These are phyloP conservation scores for Labrus mixtus DNA, from an alignment of 2,113 vertebrate genomes.

Conservation along the genomic window DNA sequence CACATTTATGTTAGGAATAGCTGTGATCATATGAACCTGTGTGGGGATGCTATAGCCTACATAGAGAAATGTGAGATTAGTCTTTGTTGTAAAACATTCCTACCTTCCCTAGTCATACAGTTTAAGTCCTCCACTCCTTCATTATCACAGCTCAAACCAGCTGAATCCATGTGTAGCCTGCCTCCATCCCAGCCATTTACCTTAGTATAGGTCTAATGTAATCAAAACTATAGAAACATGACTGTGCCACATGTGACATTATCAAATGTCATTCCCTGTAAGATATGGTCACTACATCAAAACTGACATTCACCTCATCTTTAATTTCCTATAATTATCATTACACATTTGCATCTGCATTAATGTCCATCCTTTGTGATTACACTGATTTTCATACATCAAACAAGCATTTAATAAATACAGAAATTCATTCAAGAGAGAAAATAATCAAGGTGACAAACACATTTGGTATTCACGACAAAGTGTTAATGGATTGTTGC, in stretches of 20 bases:
- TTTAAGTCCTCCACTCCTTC: background rate
- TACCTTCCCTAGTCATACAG: background rate
- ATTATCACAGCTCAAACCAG: background rate
- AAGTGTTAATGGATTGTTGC: slow-evolving; percentile 7
- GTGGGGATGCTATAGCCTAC: background rate
- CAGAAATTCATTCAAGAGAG: background rate
- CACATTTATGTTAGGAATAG: background rate
- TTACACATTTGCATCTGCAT: slow-evolving; percentile 10
- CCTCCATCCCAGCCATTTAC: background rate
- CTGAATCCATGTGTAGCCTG: background rate
- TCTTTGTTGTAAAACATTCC: background rate
- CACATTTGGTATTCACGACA: slow-evolving; percentile 18
- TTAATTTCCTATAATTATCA: background rate
- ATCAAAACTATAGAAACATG: background rate
- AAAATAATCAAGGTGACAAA: slow-evolving; percentile 21
- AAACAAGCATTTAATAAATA: background rate
- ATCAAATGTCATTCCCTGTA: slow-evolving; percentile 16
- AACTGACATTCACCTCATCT: slow-evolving; percentile 6
- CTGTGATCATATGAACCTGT: background rate
- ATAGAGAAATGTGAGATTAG: background rate
- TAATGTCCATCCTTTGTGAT: background rate
- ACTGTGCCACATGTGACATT: background rate
- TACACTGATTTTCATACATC: background rate
- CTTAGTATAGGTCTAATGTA: background rate
- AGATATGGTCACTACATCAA: slow-evolving; percentile 3